These are phyloP conservation scores for Epinephelus fuscoguttatus DNA, from an alignment of 2,113 vertebrate genomes.

Conservation along the genomic window DNA sequence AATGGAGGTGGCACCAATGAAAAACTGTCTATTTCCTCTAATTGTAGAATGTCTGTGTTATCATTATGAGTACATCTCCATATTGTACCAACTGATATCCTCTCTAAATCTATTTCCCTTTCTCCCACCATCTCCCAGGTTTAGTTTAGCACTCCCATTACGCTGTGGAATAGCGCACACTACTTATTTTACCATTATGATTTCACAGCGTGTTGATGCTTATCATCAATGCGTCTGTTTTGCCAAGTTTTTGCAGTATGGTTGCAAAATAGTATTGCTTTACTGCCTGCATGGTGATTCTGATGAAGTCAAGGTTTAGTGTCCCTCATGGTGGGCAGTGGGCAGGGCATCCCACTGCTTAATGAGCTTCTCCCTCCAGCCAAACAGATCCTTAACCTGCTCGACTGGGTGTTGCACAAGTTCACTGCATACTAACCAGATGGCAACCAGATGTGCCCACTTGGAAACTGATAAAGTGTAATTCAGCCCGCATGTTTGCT, in stretches of 20 bases:
- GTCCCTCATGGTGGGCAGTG: not conserved
- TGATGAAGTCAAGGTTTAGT: not conserved
- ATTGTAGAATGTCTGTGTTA: not conserved
- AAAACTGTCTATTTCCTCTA: not conserved
- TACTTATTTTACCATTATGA: constrained; percentile 76
- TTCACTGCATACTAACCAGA: not conserved
- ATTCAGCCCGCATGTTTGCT: not conserved
- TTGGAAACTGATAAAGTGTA: not conserved
- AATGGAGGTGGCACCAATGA: not conserved
- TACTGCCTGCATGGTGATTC: not conserved
- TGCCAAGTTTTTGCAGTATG: constrained; percentile 29
- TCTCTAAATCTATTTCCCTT: not conserved
- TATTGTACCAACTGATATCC: not conserved
- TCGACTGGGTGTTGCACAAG: not conserved
- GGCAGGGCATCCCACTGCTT: not conserved
- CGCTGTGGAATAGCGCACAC: constrained; percentile 62
- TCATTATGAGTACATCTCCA: constrained; percentile 8
- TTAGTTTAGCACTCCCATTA: constrained; percentile 63
- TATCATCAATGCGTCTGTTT: constrained; percentile 63
- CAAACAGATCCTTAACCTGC: not conserved
- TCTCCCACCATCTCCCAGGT: constrained; percentile 33
- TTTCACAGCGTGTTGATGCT: constrained; percentile 70
- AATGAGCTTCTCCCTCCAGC: not conserved
- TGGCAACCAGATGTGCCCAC: not conserved
- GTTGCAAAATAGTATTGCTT: constrained; percentile 25